Evolutionary conservation across 2,888 invertebrate genomes (phyloP).

Genomic region (Luperina nickerlii): DNA sequence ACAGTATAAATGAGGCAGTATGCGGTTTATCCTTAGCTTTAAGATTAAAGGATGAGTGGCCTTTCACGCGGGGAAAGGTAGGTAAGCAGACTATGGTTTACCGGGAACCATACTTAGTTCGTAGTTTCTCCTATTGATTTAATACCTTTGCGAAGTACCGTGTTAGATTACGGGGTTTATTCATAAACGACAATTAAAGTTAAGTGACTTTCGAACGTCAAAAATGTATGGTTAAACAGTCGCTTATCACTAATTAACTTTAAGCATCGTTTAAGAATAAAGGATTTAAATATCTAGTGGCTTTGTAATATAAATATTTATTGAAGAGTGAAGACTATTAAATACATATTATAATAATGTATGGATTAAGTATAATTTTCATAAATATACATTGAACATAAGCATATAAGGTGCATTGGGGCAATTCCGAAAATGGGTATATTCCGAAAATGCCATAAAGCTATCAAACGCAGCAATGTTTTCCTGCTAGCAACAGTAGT

Average conservation of each 20-base stretch:
- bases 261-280: no score
- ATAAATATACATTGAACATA: background rate
- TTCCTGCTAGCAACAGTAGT: no score
- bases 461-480: no score
- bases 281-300: background rate
- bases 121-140: background rate
- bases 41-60: background rate
- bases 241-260: no score
- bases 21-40: background rate
- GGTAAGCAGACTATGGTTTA: background rate
- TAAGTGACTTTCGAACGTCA: no score
- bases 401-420: background rate
- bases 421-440: no score
- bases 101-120: background rate
- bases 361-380: background rate
- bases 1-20: no score
- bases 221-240: no score
- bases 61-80: background rate
- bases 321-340: conserved; percentile 3
- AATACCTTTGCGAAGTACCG: background rate
- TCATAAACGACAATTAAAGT: no score
- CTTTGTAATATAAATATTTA: background rate
- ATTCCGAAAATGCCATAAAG: no score
- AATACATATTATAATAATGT: background rate
- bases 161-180: no score